Conservation (phyloP, 2,888 invertebrate genomes). For the Aporophyla nigra region DNA sequence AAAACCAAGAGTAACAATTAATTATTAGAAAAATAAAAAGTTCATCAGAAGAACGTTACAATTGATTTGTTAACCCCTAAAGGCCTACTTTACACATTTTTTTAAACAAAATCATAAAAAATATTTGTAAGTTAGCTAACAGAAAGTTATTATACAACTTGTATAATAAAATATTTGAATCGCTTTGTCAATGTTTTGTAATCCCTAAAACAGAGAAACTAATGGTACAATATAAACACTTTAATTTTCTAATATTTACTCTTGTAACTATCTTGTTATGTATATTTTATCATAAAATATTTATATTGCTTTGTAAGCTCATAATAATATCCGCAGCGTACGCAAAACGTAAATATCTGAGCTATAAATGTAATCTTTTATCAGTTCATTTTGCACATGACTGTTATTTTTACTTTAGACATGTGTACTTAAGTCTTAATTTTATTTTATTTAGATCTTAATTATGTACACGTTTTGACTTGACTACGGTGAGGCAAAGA, state of each 20-base stretch:
- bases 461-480: background rate
- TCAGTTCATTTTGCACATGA: constrained; percentile 8
- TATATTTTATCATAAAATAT: constrained; percentile 36
- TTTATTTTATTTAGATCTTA: background rate
- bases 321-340: constrained; percentile 2
- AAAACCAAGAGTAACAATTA: background rate
- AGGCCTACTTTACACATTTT: too few relatives aligned
- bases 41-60: background rate
- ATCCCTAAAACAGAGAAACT: background rate
- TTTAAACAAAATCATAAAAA: background rate
- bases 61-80: background rate
- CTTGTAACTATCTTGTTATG: background rate
- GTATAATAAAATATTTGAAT: too few relatives aligned
- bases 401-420: constrained; percentile 8
- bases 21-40: background rate
- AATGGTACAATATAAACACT: background rate
- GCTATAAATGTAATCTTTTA: constrained; percentile 30
- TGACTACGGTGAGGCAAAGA: too few relatives aligned
- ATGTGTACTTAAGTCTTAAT: background rate
- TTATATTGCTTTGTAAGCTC: constrained; percentile 15
- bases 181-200: background rate
- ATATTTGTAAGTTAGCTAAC: fast-evolving
- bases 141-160: background rate
- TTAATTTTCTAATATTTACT: constrained; percentile 2
- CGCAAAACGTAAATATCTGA: constrained; percentile 4